Base-by-base conservation (phyloP, 2,888 invertebrate species). In the Rotaria magnacalcarata region DNA sequence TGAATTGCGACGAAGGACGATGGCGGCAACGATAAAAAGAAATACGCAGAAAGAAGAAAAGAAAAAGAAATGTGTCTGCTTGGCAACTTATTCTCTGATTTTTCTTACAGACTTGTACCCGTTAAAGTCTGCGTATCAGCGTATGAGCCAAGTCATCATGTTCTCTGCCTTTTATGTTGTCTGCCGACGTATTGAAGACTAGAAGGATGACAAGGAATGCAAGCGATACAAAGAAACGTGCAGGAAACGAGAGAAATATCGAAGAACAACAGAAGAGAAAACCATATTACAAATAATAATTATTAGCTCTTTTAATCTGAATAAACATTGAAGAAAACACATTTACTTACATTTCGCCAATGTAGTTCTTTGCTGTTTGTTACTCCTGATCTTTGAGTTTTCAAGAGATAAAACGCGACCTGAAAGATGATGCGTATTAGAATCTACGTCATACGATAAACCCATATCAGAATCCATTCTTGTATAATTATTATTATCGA, bases 1-100 rank as follows among this genome's bases (percentile, higher is more conserved):
- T 67, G 67, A 34, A 67, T 67, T 67, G 34, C 67, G 67, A 67
- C 34, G 67, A 67, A 67, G 67, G 67, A 67, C 67, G 67, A 16
- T 41, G 67, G 16, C 67, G 67, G 16, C 67, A 67, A 41, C 67
- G 67, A 67, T 67, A 67, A 67, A 67, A 67, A 67, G 67, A 67
- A 67, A 67, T 34, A 34, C 19, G 19, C 34, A 67, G 34, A 67
- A 67, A 67, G 67, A 34, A 67, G 67, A 67, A 67, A 67, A 67
- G 67, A 67, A 67, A 67, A 67, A 67, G 67, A 67, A 67, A 34
- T 67, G 34, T 34, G 34, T 67, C 27, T 67, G 67, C 34, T 27
- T 34, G 67, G 34, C 27, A 67, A 34, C 34, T 67, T 27, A 27
- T 67, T 67, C 34, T 67, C 19, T 67, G 67, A 34, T 67, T 67